Percentiles rank a stretch among this genome's conserved stretches.
phyloP scores from a whole-genome alignment of 2,797 vertebrate species.

The Picus viridis region DNA sequence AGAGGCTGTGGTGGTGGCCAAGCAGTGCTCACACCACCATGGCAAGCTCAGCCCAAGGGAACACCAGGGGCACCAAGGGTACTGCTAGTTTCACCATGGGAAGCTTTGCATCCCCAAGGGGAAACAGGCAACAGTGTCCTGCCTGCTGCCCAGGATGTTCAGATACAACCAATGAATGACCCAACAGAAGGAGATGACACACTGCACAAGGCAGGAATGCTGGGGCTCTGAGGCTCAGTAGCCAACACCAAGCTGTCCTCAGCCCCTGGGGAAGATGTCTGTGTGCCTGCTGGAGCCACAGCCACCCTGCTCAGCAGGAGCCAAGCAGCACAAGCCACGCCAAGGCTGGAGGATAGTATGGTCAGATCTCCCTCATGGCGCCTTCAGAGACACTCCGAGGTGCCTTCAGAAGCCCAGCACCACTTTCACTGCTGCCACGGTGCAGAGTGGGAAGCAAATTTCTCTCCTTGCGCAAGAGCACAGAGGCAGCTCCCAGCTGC shows the following conservation, averaged over 20 bases:
- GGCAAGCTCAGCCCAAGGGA: not conserved
- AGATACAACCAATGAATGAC: not conserved
- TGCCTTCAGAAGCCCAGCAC: not conserved
- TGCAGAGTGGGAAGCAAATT: not conserved
- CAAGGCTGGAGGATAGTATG: not conserved
- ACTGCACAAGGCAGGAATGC: not conserved
- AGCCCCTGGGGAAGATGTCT: not conserved
- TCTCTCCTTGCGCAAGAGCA: not conserved
- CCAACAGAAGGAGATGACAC: not conserved
- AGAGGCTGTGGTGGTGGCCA: not conserved
- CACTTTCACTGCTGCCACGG: not conserved
- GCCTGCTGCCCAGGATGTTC: not conserved
- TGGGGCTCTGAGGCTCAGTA: not conserved
- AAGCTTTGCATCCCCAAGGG: not conserved
- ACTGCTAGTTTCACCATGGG: not conserved
- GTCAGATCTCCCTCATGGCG: not conserved
- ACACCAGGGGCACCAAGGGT: not conserved
- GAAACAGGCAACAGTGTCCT: not conserved
- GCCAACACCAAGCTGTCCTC: not conserved
- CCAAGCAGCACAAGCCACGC: too few relatives aligned
- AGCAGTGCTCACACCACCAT: not conserved
- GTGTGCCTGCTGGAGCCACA: not conserved
- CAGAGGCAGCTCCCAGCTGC: not conserved
- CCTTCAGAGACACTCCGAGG: not conserved
- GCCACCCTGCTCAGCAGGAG: not conserved